Base-by-base conservation (phyloP, 2,113 vertebrate genomes). In the Phodopus roborovskii region DNA sequence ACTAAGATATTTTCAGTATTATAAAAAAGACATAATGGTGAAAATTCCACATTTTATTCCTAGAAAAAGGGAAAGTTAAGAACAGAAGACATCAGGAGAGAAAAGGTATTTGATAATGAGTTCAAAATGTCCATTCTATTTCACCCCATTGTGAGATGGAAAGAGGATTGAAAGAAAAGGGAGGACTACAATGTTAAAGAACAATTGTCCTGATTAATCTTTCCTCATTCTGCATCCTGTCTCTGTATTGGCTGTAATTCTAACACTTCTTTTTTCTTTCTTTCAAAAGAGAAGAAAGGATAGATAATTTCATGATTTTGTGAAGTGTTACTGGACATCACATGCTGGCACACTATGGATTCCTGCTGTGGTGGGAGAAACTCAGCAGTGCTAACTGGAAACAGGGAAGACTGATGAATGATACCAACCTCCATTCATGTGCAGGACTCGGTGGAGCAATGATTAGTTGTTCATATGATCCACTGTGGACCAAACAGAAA, bases 401-500 rank as follows among this genome's bases (percentile, higher is more conserved):
- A 83, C 66, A 9, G 83, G 17, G 50, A 48, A n/a, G 33, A 56
- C 3, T 15, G 22, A 58, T 64, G 42, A 79, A 50, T 11, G 45
- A 88, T 33, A 4, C 66, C 26, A 81, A 20, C 42, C 66, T 82
- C 88, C 84, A 73, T 90, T 92, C 88, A 64, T 36, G 70, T 1
- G 20, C 6, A 88, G 66, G 71, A n/a, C 95, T 93, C 84, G 1
- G 19, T 91, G 79, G 93, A 90, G 75, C 28, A 8, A 81, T 77
- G 50, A 88, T 92, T 3, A n/a, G 68, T 75, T 88, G 20, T 17
- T 92, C n/a, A 3, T 66, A 78, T 78, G 86, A 58, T 68, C 73
- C 71, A 45, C 83, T 56, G n/a, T 45, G 11, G 60, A 86, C 90
- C 85, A 82, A 92, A 58, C 9, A 92, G 66, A 83, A 90, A 68